A percentile compares a stretch with the other conserved stretches of the same genome.
These are phyloP conservation scores for Chelidonichthys spinosus DNA, from an alignment of 2,797 vertebrate genomes.

Conservation along the genomic window DNA sequence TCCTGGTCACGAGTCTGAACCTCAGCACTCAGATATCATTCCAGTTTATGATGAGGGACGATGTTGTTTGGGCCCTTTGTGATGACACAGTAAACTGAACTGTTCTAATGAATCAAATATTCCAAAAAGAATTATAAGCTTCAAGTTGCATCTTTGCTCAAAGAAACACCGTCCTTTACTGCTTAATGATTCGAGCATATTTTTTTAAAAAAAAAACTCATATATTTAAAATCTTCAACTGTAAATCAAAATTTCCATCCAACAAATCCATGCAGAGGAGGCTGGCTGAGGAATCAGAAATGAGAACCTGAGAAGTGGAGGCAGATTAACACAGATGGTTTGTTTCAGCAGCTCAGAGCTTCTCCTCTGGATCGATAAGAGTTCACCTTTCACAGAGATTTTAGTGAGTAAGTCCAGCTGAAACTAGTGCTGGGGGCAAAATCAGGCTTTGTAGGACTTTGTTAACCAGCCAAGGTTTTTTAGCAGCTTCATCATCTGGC, in stretches of 20 bases:
- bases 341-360: not conserved
- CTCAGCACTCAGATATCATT: constrained; percentile 17
- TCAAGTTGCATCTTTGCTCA: not conserved
- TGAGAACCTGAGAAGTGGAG: not conserved
- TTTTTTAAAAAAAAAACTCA: not conserved
- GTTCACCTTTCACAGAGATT: not conserved
- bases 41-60: constrained; percentile 1
- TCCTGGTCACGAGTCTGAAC: constrained; percentile 6
- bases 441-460: not conserved
- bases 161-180: not conserved
- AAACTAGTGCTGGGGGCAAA: not conserved
- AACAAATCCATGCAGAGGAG: not conserved
- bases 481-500: not conserved
- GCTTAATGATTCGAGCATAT: not conserved
- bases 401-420: not conserved
- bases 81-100: not conserved
- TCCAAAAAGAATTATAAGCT: too few relatives aligned
- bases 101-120: too few relatives aligned
- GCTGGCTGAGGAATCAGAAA: not conserved
- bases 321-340: not conserved
- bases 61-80: not conserved
- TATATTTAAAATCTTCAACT: not conserved
- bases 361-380: not conserved
- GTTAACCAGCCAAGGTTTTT: constrained; percentile 8
- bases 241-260: not conserved